Percentiles rank a stretch among this genome's conserved stretches.
Evolutionary conservation across 1,140 invertebrate species (phyloP).

Genomic region (Pseudomyrmex dendroicus): DNA sequence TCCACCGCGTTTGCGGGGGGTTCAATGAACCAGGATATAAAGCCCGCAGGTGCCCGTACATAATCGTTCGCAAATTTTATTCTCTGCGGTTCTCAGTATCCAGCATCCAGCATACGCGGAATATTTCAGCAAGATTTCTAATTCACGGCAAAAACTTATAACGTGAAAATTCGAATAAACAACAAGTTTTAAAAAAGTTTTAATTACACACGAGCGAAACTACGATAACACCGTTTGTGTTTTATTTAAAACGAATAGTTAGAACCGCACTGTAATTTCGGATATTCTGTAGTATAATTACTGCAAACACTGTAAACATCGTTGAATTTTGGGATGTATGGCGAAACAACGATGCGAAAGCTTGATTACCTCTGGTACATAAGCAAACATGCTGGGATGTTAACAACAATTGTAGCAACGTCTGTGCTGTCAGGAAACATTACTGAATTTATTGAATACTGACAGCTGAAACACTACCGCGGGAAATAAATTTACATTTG

Average conservation of each 20-base stretch:
- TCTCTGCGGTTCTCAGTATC: not conserved
- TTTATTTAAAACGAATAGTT: too few species aligned
- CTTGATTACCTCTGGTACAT: not conserved
- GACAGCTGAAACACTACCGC: not conserved
- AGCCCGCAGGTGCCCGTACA: conserved; percentile 67
- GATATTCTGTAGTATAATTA: not conserved
- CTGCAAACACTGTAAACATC: not conserved
- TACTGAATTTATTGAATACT: not conserved
- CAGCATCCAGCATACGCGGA: not conserved
- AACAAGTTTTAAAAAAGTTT: too few species aligned
- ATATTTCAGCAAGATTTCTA: conserved; percentile 22
- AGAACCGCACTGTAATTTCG: too few species aligned
- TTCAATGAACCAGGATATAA: conserved; percentile 75
- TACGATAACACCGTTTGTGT: too few species aligned
- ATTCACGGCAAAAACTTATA: not conserved
- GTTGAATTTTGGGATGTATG: not conserved
- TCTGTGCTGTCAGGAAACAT: not conserved
- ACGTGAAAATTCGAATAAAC: not conserved
- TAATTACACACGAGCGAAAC: too few species aligned
- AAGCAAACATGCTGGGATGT: conserved; percentile 3
- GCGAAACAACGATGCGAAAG: not conserved
- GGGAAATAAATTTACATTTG: conserved; percentile 19
- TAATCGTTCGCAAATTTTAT: conserved; percentile 40
- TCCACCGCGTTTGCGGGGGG: conserved; percentile 64
- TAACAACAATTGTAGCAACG: conserved; percentile 13